A percentile compares a stretch with the other conserved stretches of the same genome.
Evolutionary conservation across 1,140 invertebrate genomes (phyloP).

Genomic region (Neotoxoptera formosana): DNA sequence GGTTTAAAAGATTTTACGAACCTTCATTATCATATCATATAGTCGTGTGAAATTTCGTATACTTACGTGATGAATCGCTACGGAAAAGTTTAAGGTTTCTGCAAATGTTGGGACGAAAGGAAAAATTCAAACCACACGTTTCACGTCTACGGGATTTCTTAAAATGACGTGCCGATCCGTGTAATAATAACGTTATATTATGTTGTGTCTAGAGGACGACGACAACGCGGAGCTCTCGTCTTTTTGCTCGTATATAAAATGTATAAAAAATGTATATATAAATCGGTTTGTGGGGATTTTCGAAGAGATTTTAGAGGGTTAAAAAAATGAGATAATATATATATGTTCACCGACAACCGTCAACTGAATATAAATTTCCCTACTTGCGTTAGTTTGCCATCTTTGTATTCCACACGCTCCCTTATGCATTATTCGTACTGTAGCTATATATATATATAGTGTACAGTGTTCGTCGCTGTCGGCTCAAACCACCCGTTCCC

Average conservation of each 20-base stretch:
- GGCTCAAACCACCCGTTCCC: constrained; percentile 1
- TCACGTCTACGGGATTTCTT: neutral
- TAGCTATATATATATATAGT: neutral
- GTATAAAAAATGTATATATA: constrained; percentile 10
- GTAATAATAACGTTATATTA: neutral
- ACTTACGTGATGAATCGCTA: neutral
- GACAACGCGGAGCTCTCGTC: neutral
- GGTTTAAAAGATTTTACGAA: neutral
- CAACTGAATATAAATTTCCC: constrained; percentile 46
- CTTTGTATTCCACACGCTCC: constrained; percentile 41
- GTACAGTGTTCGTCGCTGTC: neutral
- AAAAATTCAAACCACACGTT: neutral
- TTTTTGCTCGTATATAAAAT: constrained; percentile 4
- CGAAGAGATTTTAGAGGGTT: constrained; percentile 34
- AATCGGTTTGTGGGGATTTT: constrained; percentile 21
- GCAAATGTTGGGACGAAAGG: neutral
- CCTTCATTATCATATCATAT: neutral
- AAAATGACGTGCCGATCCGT: neutral
- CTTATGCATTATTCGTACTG: constrained; percentile 51
- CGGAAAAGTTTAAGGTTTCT: neutral
- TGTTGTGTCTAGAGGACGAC: neutral
- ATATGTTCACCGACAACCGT: constrained; percentile 17
- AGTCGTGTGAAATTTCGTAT: neutral
- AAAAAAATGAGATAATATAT: neutral
- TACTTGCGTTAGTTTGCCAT: constrained; percentile 46